phyloP scores from a whole-genome alignment of 2,797 vertebrate genomes.

The Lophotriccus pileatus region DNA sequence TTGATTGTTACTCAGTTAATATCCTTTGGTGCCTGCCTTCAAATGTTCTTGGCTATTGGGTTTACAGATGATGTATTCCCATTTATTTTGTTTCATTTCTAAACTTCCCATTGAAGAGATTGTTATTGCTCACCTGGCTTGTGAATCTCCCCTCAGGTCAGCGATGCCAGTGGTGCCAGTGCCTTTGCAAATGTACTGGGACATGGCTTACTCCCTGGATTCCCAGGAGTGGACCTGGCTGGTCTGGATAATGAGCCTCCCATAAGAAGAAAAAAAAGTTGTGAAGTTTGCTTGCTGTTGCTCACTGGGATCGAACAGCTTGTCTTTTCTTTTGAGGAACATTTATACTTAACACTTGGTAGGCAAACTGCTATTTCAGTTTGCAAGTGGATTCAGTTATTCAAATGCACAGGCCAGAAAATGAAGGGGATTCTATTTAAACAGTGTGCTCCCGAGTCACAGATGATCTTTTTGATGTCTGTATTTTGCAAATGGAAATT shows the following conservation, averaged over 20 bases:
- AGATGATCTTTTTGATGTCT: slow-evolving; percentile 59
- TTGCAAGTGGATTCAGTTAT: slow-evolving; percentile 61
- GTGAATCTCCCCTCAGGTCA: neutral
- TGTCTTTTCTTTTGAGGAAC: slow-evolving; percentile 66
- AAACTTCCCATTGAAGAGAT: neutral
- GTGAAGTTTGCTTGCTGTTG: slow-evolving; percentile 40
- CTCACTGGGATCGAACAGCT: slow-evolving; percentile 57
- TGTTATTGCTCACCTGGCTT: neutral
- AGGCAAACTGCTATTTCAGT: slow-evolving; percentile 68
- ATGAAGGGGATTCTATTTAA: slow-evolving; percentile 62
- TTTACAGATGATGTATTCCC: neutral
- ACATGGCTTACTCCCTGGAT: neutral
- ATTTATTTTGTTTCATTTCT: neutral
- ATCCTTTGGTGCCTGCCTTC: neutral
- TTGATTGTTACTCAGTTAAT: neutral
- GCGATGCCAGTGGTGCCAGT: neutral
- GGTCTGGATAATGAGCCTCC: neutral
- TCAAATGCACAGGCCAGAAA: slow-evolving; percentile 63
- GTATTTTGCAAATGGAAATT: slow-evolving; percentile 58
- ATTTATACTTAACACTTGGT: slow-evolving; percentile 61
- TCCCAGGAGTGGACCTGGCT: neutral
- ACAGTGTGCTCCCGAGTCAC: slow-evolving; percentile 50
- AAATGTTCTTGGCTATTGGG: neutral
- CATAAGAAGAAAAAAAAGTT: neutral
- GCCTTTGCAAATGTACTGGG: neutral